Base-by-base conservation (phyloP, 2,113 vertebrate species). In the Aspidoscelis tigris region DNA sequence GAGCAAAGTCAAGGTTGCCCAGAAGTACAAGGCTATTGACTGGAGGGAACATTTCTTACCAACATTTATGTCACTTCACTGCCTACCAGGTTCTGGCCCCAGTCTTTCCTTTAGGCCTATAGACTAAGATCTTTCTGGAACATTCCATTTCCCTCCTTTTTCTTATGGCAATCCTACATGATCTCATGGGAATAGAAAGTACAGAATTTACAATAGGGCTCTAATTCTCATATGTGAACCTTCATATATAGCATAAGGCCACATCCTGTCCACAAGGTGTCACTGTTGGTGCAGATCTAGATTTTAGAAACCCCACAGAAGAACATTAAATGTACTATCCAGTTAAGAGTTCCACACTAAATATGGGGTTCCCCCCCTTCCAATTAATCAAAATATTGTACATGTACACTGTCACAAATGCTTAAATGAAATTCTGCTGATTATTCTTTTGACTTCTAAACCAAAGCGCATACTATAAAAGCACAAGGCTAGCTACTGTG, bases 261-360 rank as follows among this genome's bases (percentile, higher is more conserved):
- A 72, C 26, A 84, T 72, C 20, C 20, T 72, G 20, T 6, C 85
- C 85, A 86, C 85, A 71, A 41, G 80, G n/a, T 86, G 85, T 72
- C 85, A 86, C 74, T 78, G 75, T 82, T 82, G 85, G 78, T 77
- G 71, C 50, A 86, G 18, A 65, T 72, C 66, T 53, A 73, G 8
- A 18, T 18, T 50, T 50, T 75, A 26, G 1, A 2, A 7, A 18
- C 26, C 7, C 12, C n/a, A 65, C n/a, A 72, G 24, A 66, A 70
- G 22, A 81, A 43, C 43, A 61, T 61, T 61, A 61, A 61, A 61
- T 61, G 20, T 21, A 71, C 20, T 65, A 24, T 76, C 24, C 50
- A 50, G 26, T 81, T 71, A 70, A 26, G 65, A 77, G 53, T 44
- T 24, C 33, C 22, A 50, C 65, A 22, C 22, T 16, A 33, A 78